Conservation (phyloP, 2,797 vertebrate genomes). For the Sebastes kiyomatsui region DNA sequence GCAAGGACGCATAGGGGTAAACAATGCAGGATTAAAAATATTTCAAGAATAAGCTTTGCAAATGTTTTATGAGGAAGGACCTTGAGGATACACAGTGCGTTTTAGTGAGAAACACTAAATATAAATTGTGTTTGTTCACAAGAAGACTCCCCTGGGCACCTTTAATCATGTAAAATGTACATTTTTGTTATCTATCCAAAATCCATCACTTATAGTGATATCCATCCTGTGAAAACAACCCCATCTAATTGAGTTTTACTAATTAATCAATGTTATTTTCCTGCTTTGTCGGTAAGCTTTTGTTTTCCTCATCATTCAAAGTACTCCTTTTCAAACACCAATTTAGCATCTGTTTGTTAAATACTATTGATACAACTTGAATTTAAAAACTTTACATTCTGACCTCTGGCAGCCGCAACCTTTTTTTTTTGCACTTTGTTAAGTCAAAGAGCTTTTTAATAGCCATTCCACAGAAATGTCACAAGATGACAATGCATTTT, state of each 20-base stretch:
- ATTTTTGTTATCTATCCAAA: background rate
- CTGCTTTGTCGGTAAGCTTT: background rate
- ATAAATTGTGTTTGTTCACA: background rate
- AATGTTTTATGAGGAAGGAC: background rate
- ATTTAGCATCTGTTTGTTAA: slow-evolving; percentile 3
- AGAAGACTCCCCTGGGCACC: background rate
- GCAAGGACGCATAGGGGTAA: background rate
- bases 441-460: background rate
- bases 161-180: background rate
- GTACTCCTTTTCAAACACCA: background rate
- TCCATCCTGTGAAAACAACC: background rate
- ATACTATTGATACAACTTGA: background rate
- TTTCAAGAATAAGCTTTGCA: background rate
- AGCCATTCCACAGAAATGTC: background rate
- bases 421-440: background rate
- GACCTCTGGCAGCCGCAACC: background rate
- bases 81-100: background rate
- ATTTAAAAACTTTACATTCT: background rate
- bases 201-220: background rate
- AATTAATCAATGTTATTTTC: background rate
- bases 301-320: background rate
- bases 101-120: background rate
- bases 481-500: background rate
- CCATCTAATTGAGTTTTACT: background rate
- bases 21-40: background rate